Evolutionary conservation across 2,113 vertebrate genomes (phyloP), one percentile per base, ranked within the genome.

Genomic region (Planiliza haematocheilus): DNA sequence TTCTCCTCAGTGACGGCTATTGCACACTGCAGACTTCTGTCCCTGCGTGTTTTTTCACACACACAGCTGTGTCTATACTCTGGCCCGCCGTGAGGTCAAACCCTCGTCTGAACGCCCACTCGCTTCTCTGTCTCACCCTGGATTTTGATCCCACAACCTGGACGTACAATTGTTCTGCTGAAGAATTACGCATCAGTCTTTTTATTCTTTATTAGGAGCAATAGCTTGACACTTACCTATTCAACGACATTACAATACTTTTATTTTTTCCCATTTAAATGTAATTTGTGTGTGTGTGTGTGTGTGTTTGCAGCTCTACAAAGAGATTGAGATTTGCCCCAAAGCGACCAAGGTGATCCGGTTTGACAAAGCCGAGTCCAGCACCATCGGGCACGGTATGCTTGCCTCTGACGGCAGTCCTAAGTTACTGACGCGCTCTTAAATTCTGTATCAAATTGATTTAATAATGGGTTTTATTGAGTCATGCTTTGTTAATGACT

Each of bases 311-410:
- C 92, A 99, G 97, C 89, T 98, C 57, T 97, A 96, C 91, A 97
- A 97, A 92, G 98, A 98, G 92, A 97, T 99, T 52, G 96, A 99
- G 92, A 94, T 99, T 85, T 96, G 96, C 86, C 91, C 95, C 75
- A 99, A 96, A 92, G 90, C 91, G 21, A 96, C 93, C 58, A 95
- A 93, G 86, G 90, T 93, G 85, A 93, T 98, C 86, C 93, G 93
- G 56, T 95, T 99, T 67, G 95, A 97, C 91, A 96, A 95, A 89
- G 93, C 93, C 2, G 95, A 97, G 74, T 86, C 89, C 30, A 90
- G 86, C 45, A 83, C 93, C 48, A 91, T 96, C 21, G 96, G 94
- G 91, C 98, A 97, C 1, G 97, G 97, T 99, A 94, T 63, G 94
- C 82, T 42, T 1, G 16, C 30, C 55, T 76, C 46, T 55, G 13